Percentiles rank a stretch among this genome's conserved stretches.
phyloP scores from a whole-genome alignment of 2,888 invertebrate species.

The Acronicta leporina region DNA sequence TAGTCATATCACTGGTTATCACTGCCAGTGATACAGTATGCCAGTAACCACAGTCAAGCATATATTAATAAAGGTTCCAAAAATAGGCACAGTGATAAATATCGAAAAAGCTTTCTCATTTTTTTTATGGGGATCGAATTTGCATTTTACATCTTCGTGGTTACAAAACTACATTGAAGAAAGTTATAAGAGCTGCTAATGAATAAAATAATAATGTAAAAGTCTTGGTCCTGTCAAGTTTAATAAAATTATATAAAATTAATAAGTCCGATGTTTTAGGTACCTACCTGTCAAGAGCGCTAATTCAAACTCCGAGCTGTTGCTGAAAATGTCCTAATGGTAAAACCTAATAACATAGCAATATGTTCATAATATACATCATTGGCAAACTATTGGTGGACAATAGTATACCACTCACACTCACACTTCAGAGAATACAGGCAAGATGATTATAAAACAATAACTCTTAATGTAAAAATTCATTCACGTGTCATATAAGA shows the following conservation, averaged over 20 bases:
- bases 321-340: no score
- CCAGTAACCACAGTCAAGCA: no score
- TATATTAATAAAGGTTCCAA: neutral
- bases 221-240: constrained; percentile 10
- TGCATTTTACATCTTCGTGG: neutral
- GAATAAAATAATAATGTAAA: constrained; percentile 18
- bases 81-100: neutral
- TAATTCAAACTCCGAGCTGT: no score
- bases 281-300: no score
- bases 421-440: neutral
- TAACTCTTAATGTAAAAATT: neutral
- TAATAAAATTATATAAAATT: no score
- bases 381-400: no score
- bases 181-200: no score
- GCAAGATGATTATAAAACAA: constrained; percentile 8
- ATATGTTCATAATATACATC: no score
- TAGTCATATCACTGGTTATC: no score
- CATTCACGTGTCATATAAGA: constrained; percentile 30
- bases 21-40: no score
- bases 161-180: constrained; percentile 9
- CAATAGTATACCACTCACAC: neutral
- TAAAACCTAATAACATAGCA: no score
- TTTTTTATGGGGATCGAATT: constrained; percentile 1
- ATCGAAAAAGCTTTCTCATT: constrained; percentile 20
- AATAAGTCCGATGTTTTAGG: no score